Evolutionary conservation across 1,140 invertebrate species (phyloP).

Genomic region (Lasioglossum baleicum): DNA sequence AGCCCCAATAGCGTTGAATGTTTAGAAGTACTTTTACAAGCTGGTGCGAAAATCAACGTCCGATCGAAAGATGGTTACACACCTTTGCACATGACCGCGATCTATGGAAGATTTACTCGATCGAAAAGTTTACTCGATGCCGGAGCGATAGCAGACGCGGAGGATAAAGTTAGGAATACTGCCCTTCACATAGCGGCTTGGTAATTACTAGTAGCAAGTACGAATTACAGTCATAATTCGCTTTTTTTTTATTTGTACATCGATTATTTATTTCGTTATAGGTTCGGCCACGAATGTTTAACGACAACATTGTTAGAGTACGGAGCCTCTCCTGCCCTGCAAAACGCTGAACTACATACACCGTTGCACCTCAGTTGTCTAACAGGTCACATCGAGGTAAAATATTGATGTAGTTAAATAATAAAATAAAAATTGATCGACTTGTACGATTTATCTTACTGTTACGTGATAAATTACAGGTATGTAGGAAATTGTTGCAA

Average conservation of each 20-base stretch:
- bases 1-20: slow-evolving; percentile 84
- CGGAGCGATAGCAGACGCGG: slow-evolving; percentile 79
- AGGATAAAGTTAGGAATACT: slow-evolving; percentile 81
- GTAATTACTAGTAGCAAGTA: slow-evolving; percentile 52
- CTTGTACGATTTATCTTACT: background rate
- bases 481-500: slow-evolving; percentile 70
- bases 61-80: slow-evolving; percentile 83
- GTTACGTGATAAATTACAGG: slow-evolving; percentile 41
- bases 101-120: slow-evolving; percentile 84
- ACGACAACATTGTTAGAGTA: slow-evolving; percentile 79
- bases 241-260: background rate
- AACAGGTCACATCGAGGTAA: slow-evolving; percentile 76
- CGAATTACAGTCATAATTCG: background rate
- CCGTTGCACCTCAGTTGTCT: slow-evolving; percentile 79
- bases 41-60: slow-evolving; percentile 81
- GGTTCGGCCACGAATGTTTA: slow-evolving; percentile 80
- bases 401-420: background rate
- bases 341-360: slow-evolving; percentile 76
- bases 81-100: slow-evolving; percentile 85
- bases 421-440: no score
- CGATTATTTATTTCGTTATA: slow-evolving; percentile 3
- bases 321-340: slow-evolving; percentile 81
- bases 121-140: slow-evolving; percentile 82
- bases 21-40: slow-evolving; percentile 81
- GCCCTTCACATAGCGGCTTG: slow-evolving; percentile 81